phyloP scores from a whole-genome alignment of 2,888 invertebrate species.

The Cynaeus angustus region DNA sequence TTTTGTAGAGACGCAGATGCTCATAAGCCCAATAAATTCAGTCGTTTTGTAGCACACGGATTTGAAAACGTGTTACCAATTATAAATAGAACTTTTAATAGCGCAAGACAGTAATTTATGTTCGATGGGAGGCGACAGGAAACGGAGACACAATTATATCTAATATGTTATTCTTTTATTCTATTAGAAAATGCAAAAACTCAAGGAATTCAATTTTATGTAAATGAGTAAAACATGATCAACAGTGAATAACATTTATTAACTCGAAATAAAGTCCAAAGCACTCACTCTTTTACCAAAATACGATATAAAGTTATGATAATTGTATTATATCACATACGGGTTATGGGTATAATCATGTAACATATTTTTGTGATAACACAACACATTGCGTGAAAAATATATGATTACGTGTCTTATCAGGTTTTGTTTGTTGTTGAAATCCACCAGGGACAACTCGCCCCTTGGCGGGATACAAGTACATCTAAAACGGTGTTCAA shows the following conservation, averaged over 20 bases:
- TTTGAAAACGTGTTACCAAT: constrained; percentile 8
- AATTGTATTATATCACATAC: constrained; percentile 48
- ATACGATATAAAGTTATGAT: constrained; percentile 46
- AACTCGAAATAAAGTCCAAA: constrained; percentile 27
- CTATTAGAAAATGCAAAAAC: no score
- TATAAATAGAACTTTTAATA: neutral
- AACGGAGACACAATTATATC: neutral
- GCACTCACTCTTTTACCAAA: constrained; percentile 37
- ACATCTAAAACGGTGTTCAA: constrained; percentile 33
- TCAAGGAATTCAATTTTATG: no score
- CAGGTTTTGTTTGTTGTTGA: constrained; percentile 16
- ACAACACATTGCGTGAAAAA: constrained; percentile 39
- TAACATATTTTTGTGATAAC: constrained; percentile 28
- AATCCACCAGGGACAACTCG: constrained; percentile 14
- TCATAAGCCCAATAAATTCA: no score
- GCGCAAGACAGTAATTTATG: neutral
- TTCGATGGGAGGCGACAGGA: neutral
- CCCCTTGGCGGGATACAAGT: constrained; percentile 14
- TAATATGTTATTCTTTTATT: no score
- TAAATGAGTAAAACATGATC: neutral
- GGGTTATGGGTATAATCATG: constrained; percentile 38
- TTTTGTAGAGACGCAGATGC: no score
- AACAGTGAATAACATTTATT: constrained; percentile 47
- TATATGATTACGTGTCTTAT: constrained; percentile 25
- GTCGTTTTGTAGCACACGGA: neutral